Base-by-base conservation (phyloP, 2,797 vertebrate genomes). In the Diglossa cyanea region DNA sequence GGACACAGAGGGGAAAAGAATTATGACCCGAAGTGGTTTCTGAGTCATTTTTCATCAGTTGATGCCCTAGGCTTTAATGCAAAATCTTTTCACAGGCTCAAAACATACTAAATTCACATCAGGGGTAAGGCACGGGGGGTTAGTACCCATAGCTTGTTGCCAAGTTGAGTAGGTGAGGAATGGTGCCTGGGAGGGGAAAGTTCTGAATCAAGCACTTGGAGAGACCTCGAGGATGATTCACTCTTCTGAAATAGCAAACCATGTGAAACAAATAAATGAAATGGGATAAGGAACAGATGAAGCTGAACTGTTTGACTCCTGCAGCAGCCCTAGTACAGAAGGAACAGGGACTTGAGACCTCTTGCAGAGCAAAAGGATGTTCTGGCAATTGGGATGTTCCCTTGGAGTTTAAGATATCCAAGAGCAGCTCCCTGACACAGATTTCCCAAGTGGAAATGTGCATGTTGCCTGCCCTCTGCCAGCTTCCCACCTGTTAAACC, bases 31-130 rank as follows among this genome's bases (percentile, higher is more conserved):
- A 40, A 40, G 48, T 5, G 10, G 35, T 84, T 86, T 95, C 70
- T 81, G 92, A 94, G 50, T 84, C 2, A 57, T 26, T 73, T 83
- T 86, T 65, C 58, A 65, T 68, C 73, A 67, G 88, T 33, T 88
- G 24, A 55, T 89, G 76, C 86, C 76, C 11, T 45, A 67, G 79
- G 68, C 76, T 93, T 79, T 35, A 71, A 44, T 47, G 16, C 48
- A 86, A 90, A 79, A 17, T 13, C 17, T 79, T 83, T 73, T 66
- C 55, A 63, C 75, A 61, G 76, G 45, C n/a, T 89, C 50, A 47
- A 71, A 81, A 7, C 48, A 21, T 6, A 25, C 12, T 39, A 61
- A 73, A 80, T 66, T 77, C 58, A 53, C 54, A 71, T 24, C 11
- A 67, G 30, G 28, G 20, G 1, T 54, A 78, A 61, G n/a, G 39